A percentile compares a stretch with the other conserved stretches of the same genome.
Evolutionary conservation across 2,888 invertebrate species (phyloP).

Genomic region (Helleia helle): DNA sequence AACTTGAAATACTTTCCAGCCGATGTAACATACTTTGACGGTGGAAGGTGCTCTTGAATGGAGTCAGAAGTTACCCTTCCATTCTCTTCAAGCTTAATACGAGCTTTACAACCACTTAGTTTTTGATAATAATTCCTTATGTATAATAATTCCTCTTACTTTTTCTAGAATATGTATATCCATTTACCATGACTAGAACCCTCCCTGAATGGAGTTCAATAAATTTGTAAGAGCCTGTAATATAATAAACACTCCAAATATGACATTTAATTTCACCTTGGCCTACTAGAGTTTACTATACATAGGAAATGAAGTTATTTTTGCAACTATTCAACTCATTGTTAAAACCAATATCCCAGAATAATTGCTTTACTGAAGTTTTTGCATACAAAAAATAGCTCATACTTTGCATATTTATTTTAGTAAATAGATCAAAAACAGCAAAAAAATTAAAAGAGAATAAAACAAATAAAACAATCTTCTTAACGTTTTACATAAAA

Average conservation of each 20-base stretch:
- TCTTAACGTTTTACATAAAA: too few relatives aligned
- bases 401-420: too few relatives aligned
- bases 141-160: slow-evolving; percentile 3
- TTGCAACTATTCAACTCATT: too few relatives aligned
- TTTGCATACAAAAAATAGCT: too few relatives aligned
- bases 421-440: too few relatives aligned
- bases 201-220: background rate
- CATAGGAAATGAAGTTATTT: too few relatives aligned
- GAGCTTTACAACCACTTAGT: slow-evolving; percentile 3
- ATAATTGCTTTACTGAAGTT: too few relatives aligned
- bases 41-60: background rate
- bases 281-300: too few relatives aligned
- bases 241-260: background rate
- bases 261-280: too few relatives aligned
- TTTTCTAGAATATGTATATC: slow-evolving; percentile 2
- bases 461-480: too few relatives aligned
- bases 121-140: slow-evolving; percentile 3
- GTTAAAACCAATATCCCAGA: too few relatives aligned
- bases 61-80: background rate
- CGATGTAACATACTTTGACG: background rate
- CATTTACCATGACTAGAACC: slow-evolving; percentile 1
- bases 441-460: too few relatives aligned
- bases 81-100: background rate
- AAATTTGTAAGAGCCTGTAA: slow-evolving; percentile 5
- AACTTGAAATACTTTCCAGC: slow-evolving; percentile 2